Evolutionary conservation across 2,797 vertebrate genomes (phyloP).

Genomic region (Eupleurogrammus muticus): DNA sequence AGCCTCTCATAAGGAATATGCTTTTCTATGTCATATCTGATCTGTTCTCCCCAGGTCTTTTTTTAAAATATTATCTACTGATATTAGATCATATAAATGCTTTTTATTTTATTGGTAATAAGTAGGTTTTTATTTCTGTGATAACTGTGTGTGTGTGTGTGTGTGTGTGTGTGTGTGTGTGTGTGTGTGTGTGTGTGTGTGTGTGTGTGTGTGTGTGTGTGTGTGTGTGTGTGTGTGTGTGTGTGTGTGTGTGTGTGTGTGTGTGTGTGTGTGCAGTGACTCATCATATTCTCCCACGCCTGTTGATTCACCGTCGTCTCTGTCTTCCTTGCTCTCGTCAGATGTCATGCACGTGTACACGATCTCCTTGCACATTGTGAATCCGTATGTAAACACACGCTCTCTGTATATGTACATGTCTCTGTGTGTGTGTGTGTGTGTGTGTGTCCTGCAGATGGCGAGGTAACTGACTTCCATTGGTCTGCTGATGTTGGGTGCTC

Average conservation of each 20-base stretch:
- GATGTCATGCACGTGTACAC: background rate
- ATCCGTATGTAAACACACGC: background rate
- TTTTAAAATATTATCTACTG: too few relatives aligned
- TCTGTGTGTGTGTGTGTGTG: background rate
- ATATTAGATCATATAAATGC: too few relatives aligned
- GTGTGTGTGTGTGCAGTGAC: constrained; percentile 38
- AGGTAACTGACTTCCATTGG: background rate
- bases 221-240: too few relatives aligned
- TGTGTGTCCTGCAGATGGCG: background rate
- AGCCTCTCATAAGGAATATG: too few relatives aligned
- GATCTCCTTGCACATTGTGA: background rate
- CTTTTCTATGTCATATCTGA: too few relatives aligned
- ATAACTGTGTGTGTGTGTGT: too few relatives aligned
- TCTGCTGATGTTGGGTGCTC: constrained; percentile 23
- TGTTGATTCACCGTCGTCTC: constrained; percentile 42
- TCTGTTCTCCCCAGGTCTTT: too few relatives aligned
- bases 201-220: too few relatives aligned
- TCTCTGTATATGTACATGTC: background rate
- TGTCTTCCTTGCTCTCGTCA: background rate
- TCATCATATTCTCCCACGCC: constrained; percentile 59
- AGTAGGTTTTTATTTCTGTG: background rate
- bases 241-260: constrained; percentile 18
- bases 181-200: constrained; percentile 10
- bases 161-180: background rate
- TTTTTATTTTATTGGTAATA: background rate